Evolutionary conservation across 1,140 invertebrate species (phyloP).

Genomic region (Bombus waltoni): DNA sequence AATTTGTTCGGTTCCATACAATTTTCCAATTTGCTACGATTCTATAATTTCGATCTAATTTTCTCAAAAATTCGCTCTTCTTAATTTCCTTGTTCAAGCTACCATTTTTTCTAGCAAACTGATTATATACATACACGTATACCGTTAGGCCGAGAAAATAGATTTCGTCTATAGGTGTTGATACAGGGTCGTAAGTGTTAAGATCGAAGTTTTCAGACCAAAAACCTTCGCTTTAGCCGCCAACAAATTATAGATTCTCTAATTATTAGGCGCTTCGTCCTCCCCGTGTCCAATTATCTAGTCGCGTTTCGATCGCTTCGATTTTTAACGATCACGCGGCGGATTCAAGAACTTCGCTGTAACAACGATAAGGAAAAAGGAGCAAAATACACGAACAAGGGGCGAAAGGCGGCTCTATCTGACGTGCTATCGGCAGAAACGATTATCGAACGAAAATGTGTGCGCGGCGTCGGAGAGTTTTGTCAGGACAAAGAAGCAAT

Average conservation of each 20-base stretch:
- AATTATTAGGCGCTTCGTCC: slow-evolving; percentile 27
- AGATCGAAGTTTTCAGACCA: background rate
- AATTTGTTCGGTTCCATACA: background rate
- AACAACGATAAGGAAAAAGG: slow-evolving; percentile 46
- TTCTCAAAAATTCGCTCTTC: background rate
- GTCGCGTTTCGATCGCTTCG: slow-evolving; percentile 11
- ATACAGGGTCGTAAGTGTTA: background rate
- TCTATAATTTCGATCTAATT: background rate
- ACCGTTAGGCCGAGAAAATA: too few species aligned
- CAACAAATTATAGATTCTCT: background rate
- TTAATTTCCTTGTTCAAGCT: background rate
- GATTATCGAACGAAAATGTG: slow-evolving; percentile 39
- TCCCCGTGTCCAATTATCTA: slow-evolving; percentile 49
- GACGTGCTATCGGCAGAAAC: slow-evolving; percentile 14
- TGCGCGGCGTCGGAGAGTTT: background rate
- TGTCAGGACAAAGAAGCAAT: background rate
- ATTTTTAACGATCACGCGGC: slow-evolving; percentile 32
- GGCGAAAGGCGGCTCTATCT: background rate
- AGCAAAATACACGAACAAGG: background rate
- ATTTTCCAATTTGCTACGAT: background rate
- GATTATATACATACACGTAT: too few species aligned
- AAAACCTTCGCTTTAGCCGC: background rate
- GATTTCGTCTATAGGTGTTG: too few species aligned
- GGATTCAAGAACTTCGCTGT: slow-evolving; percentile 21
- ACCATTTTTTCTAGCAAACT: background rate